These are phyloP conservation scores for Bombyx mori DNA, from an alignment of 1,140 invertebrate species.

Conservation along the genomic window DNA sequence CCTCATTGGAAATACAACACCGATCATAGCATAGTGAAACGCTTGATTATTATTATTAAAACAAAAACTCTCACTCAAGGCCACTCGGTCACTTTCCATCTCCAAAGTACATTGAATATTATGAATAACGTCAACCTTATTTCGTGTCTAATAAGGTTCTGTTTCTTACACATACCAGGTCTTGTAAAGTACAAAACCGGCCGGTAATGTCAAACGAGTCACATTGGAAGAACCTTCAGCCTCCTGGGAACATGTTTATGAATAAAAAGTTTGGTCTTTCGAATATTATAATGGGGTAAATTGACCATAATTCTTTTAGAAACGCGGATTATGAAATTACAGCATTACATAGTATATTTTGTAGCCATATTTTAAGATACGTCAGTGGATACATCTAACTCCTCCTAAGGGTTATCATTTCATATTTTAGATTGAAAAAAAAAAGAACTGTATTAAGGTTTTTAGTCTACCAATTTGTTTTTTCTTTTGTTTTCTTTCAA, in stretches of 20 bases:
- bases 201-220: constrained; percentile 54
- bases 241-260: constrained; percentile 19
- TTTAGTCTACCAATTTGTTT: too few relatives aligned
- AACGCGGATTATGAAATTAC: neutral
- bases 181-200: constrained; percentile 17
- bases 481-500: too few relatives aligned
- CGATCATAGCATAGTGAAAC: too few relatives aligned
- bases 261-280: constrained; percentile 15
- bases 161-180: constrained; percentile 4
- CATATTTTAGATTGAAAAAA: neutral
- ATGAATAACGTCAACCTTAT: constrained; percentile 1
- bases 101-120: constrained; percentile 9
- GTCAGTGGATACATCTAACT: too few relatives aligned
- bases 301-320: constrained; percentile 3
- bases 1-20: too few relatives aligned
- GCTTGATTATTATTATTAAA: constrained; percentile 3
- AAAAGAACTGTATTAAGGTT: constrained; percentile 1
- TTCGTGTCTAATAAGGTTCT: neutral
- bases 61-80: constrained; percentile 16
- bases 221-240: constrained; percentile 50
- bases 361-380: too few relatives aligned
- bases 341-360: neutral
- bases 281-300: constrained; percentile 13
- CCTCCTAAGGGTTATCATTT: too few relatives aligned
- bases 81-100: constrained; percentile 21